Base-by-base conservation (phyloP, 2,113 vertebrate genomes). In the Nothoprocta perdicaria region DNA sequence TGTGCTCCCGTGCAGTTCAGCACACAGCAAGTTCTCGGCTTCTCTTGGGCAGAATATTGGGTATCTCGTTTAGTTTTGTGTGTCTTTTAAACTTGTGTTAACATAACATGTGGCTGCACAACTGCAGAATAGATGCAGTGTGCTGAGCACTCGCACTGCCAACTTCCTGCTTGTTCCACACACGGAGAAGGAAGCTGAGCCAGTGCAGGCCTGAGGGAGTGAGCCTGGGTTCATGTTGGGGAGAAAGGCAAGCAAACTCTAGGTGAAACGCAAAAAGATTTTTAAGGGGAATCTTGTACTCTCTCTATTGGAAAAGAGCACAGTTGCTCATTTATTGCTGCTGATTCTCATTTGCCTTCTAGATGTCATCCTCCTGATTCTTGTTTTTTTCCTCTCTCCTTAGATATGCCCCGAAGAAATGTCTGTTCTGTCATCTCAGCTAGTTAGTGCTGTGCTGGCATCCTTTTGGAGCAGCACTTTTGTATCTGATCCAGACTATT, bases 381-480 rank as follows among this genome's bases (percentile, higher is more conserved):
- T 26, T 23, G 7, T 46, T 53, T 53, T 27, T 87, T 90, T 83
- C 86, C 4, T 94, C 68, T 91, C n/a, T 79, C 62, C 29, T 29
- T 92, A 98, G 94, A 80, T 98, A 92, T 97, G 97, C 26, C 55
- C 95, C 55, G 98, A 98, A 90, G 98, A 99, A 93, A 86, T 98
- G 33, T 96, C 97, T 73, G 50, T 98, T 92, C 95, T 99, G 75
- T 98, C 98, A 97, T 98, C 98, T 57, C 98, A 98, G 60, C 97
- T 99, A 19, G 67, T 99, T 66, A 98, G 94, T 10, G 98, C 98
- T 80, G 97, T 95, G 4, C 97, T 99, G 91, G 83, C 90, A 16
- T 97, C 97, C 16, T 98, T 99, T 78, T 99, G 99, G 99, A 98
- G 88, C 74, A 98, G 98, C 95, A 98, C 98, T 31, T 98, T 99